Conservation (phyloP, 2,113 vertebrate species). For the Thamnophis sirtalis region DNA sequence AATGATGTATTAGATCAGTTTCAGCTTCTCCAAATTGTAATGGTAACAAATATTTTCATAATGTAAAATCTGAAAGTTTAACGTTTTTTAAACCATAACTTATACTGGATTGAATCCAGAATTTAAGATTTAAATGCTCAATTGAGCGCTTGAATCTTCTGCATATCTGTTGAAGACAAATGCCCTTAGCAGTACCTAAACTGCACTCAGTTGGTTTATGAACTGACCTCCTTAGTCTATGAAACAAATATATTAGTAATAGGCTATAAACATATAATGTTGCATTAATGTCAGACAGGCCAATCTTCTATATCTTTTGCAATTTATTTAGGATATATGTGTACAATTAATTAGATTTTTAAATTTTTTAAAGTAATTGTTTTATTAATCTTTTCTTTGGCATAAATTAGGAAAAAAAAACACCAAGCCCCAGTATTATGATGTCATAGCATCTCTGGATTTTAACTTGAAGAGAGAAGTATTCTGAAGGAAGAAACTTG, state of each 20-base stretch:
- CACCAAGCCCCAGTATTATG: neutral
- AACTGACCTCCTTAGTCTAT: neutral
- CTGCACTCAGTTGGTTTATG: neutral
- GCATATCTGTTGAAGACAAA: neutral
- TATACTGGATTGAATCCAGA: neutral
- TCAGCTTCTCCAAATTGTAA: constrained; percentile 30
- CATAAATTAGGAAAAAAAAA: constrained; percentile 12
- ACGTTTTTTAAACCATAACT: constrained; percentile 15
- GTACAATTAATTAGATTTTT: neutral
- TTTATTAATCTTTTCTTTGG: neutral
- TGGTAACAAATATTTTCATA: constrained; percentile 31
- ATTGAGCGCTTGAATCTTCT: neutral
- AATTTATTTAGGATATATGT: neutral
- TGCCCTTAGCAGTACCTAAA: neutral
- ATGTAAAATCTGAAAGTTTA: constrained; percentile 36
- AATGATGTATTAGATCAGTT: constrained; percentile 32
- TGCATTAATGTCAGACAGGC: constrained; percentile 2
- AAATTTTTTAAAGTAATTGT: neutral
- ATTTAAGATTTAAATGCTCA: neutral
- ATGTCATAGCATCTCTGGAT: neutral
- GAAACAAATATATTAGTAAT: neutral
- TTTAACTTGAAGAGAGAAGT: neutral
- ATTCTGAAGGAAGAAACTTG: neutral
- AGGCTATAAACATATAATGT: neutral
- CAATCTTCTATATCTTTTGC: neutral